Conservation (phyloP, 23 tunicate genomes). For the Trididemnum miniatum region DNA sequence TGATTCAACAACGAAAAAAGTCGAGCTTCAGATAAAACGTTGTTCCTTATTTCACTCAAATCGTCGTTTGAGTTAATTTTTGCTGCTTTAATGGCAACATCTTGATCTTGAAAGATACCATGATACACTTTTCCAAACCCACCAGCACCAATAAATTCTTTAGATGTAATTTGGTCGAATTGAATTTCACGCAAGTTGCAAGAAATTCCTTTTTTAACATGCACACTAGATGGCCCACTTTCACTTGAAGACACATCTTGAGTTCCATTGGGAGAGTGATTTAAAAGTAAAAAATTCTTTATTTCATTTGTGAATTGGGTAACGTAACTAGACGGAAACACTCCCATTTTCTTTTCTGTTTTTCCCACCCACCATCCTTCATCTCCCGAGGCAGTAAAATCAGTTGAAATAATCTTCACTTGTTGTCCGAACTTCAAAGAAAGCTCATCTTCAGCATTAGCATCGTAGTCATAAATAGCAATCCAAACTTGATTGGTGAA, state of each 20-base stretch:
- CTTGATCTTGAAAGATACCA: constrained; percentile 65
- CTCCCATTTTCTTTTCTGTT: constrained; percentile 71
- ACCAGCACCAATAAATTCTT: constrained; percentile 88
- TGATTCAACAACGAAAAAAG: constrained; percentile 77
- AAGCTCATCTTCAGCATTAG: constrained; percentile 76
- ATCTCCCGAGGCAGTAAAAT: constrained; percentile 74
- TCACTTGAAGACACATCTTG: constrained; percentile 15
- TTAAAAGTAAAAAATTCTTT: not conserved
- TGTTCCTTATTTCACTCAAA: constrained; percentile 37
- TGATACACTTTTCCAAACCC: constrained; percentile 98
- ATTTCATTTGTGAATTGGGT: constrained; percentile 43
- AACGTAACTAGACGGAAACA: constrained; percentile 86
- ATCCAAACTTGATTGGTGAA: constrained; percentile 30
- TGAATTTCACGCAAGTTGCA: constrained; percentile 48
- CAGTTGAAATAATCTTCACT: constrained; percentile 71
- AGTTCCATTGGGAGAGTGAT: constrained; percentile 36
- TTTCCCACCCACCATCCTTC: constrained; percentile 98
- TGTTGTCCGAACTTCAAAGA: constrained; percentile 62
- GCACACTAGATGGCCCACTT: not conserved
- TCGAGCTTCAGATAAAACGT: constrained; percentile 71
- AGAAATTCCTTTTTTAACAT: not conserved
- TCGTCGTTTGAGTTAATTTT: constrained; percentile 75
- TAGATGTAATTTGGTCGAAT: constrained; percentile 51
- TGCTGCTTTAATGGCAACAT: constrained; percentile 95
- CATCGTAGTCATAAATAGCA: constrained; percentile 87